A percentile compares a stretch with the other conserved stretches of the same genome.
These are phyloP conservation scores for Rotaria socialis DNA, from an alignment of 2,888 invertebrate species.

Conservation along the genomic window DNA sequence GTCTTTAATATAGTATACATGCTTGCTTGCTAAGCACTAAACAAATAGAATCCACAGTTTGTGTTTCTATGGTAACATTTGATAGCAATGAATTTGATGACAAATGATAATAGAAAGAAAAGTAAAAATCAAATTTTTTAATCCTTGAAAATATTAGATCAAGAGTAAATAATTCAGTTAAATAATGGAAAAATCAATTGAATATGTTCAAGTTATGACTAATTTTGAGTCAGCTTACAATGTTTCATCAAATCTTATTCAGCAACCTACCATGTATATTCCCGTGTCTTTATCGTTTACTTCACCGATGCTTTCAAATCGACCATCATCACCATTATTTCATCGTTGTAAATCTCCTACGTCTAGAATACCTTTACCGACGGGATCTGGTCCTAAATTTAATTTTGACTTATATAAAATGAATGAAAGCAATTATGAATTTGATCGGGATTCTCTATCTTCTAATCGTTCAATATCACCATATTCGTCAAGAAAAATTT, in stretches of 20 bases:
- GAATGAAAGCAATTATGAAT: background rate
- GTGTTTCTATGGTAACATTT: background rate
- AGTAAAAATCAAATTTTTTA: background rate
- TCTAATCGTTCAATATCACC: background rate
- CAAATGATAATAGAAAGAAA: background rate
- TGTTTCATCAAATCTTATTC: background rate
- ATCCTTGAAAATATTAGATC: background rate
- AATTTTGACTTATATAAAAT: background rate
- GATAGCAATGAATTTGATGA: background rate
- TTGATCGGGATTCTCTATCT: too few species aligned
- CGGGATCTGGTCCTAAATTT: background rate
- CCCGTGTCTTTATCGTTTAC: background rate
- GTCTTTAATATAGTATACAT: too few species aligned
- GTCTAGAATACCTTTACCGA: background rate
- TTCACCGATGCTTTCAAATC: background rate
- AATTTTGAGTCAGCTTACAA: background rate
- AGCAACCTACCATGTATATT: background rate
- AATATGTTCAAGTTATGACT: background rate
- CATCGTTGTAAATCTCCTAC: background rate
- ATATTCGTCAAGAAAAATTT: background rate
- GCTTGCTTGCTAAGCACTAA: too few species aligned
- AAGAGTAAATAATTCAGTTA: background rate
- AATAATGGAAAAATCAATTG: background rate
- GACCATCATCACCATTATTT: background rate
- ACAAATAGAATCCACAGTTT: too few species aligned